Evolutionary conservation across 1,140 invertebrate genomes (phyloP), one percentile per base, ranked within the genome.

Genomic region (Oreohelix idahoensis): DNA sequence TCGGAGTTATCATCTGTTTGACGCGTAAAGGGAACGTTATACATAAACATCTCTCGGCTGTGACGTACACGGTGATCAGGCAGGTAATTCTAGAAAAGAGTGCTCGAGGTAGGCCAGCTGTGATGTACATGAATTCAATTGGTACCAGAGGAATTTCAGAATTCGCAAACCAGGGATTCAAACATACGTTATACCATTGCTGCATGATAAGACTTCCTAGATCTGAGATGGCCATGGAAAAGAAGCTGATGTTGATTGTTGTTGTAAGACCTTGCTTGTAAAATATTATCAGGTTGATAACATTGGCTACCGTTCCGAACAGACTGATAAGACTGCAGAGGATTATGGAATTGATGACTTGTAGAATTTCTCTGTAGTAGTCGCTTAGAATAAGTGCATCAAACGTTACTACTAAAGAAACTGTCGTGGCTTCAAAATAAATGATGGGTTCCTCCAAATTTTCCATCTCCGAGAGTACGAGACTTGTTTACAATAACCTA

Each of bases 11-110:
- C 5, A 77, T 77, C 23, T 53, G 45, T 29, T 53, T 77, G n/a
- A 77, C 49, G 2, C 20, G 23, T 8, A 58, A 45, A 11, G 51
- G 45, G 29, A 32, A 73, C 36, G n/a, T 8, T 23, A 39, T 29
- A 73, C 71, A 73, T 17, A 73, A 29, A 29, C 71, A 73, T 73
- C 71, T 39, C 71, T 73, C 71, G 5, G 38, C 26, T 4, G 71
- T 42, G n/a, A 73, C n/a, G 38, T 73, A 73, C 5, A 73, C 71
- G 2, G 71, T 73, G 42, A 73, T 73, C 1, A 42, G n/a, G n/a
- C 71, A 73, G n/a, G 71, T 73, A n/a, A 73, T 42, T 45, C 42
- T 73, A 26, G 71, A 42, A 23, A 73, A 73, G 13, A 42, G 11
- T 29, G 36, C 71, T 5, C 38, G 36, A 73, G 71, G 71, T 11